Evolutionary conservation across 2,888 invertebrate species (phyloP), one percentile per base, ranked within the genome.

Genomic region (Nemoura dubitans): DNA sequence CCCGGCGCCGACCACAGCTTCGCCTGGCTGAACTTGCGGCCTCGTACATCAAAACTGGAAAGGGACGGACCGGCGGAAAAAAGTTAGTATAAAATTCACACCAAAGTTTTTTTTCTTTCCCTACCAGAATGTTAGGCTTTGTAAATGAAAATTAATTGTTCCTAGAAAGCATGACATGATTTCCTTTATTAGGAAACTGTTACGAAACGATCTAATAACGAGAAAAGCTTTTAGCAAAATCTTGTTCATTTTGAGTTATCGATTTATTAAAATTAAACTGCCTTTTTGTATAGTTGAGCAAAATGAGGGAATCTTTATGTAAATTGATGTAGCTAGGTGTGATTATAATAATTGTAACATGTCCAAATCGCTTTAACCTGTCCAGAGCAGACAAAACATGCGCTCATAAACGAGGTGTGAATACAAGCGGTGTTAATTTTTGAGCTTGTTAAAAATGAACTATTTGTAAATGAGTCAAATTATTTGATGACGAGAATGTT

Each of bases 41-140:
- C 93, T 86, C 94, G 92, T 30, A 93, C 93, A 90, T 94, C 94
- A 90, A 94, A 94, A 90, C 94, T 94, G 91, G 85, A 93, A 92
- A 83, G 89, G 89, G 89, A 90, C 89, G 89, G 27, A 2, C 28
- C 26, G 6, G n/a, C 36, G 27, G 26, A 78, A 28, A 78, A 78
- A 78, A 78, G 82, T 82, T 28, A 29, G 30, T 82, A 59, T 16
- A 59, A 59, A 21, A 59, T 59, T 7, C 21, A 21, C 59, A 59
- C 59, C 59, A 59, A 59, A 59, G 59, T 59, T 59, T 59, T 59
- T 59, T 59, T 59, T 59, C 14, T 21, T 59, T 59, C 59, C 14
- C 10, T 21, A 59, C 16, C 59, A 59, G 59, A 21, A 59, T 59
- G 14, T 59, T 59, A 59, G 36, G 59, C 59, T 59, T 59, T 59